These are phyloP conservation scores for Oreohelix idahoensis DNA, from an alignment of 1,140 invertebrate species.

Conservation along the genomic window DNA sequence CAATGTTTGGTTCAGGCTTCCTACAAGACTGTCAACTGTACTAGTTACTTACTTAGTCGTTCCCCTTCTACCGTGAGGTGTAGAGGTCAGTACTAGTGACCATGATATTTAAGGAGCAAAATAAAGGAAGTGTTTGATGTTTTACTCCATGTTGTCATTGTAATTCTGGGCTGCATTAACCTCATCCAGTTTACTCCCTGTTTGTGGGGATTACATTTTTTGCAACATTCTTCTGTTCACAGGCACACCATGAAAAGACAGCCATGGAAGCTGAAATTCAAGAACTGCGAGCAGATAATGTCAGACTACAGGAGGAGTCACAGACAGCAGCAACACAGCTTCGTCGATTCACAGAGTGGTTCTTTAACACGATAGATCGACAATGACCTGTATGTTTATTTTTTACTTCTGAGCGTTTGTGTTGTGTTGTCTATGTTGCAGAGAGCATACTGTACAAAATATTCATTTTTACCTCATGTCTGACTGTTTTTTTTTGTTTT, in stretches of 20 bases:
- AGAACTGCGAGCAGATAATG: slow-evolving; percentile 87
- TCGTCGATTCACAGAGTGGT: slow-evolving; percentile 93
- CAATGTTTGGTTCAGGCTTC: too few relatives aligned
- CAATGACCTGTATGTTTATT: slow-evolving; percentile 67
- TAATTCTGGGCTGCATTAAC: too few relatives aligned
- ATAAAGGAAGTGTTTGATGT: too few relatives aligned
- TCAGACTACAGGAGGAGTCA: slow-evolving; percentile 88
- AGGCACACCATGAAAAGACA: slow-evolving; percentile 65
- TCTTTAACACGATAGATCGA: slow-evolving; percentile 87
- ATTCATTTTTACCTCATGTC: not conserved
- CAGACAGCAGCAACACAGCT: slow-evolving; percentile 90
- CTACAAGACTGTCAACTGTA: too few relatives aligned
- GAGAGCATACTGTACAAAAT: not conserved
- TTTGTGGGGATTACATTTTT: not conserved
- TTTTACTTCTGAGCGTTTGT: too few relatives aligned
- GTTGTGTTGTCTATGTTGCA: too few relatives aligned
- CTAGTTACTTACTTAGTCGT: too few relatives aligned
- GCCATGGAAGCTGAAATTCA: slow-evolving; percentile 76
- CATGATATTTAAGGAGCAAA: too few relatives aligned
- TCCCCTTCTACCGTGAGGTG: too few relatives aligned
- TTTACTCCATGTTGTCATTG: too few relatives aligned
- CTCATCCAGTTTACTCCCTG: too few relatives aligned
- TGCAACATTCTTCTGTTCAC: not conserved
- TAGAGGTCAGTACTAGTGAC: too few relatives aligned
- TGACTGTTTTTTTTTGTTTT: not conserved